Evolutionary conservation across 2,797 vertebrate species (phyloP).

Genomic region (Gobio occitaniae): DNA sequence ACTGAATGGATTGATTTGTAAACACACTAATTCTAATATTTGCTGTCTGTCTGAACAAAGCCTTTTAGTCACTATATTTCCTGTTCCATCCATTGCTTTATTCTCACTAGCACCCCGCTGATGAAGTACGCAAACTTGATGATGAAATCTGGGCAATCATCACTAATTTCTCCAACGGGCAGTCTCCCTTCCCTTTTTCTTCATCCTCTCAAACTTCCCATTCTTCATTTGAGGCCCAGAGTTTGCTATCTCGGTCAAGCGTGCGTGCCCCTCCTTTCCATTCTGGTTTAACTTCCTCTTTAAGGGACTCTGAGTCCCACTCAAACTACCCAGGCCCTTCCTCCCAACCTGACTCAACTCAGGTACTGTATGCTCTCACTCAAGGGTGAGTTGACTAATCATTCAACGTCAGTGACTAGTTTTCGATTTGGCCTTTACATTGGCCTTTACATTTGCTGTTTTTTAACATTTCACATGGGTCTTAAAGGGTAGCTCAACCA

Average conservation of each 20-base stretch:
- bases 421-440: not conserved
- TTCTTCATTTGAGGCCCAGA: constrained; percentile 53
- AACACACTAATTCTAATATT: constrained; percentile 7
- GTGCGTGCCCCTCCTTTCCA: constrained; percentile 63
- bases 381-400: not conserved
- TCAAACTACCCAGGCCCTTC: constrained; percentile 68
- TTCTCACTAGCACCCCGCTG: constrained; percentile 56
- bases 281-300: constrained; percentile 66
- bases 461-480: not conserved
- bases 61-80: constrained; percentile 29
- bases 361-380: constrained; percentile 73
- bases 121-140: constrained; percentile 80
- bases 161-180: constrained; percentile 77
- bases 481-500: not conserved
- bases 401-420: not conserved
- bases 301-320: constrained; percentile 67
- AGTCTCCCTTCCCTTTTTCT: constrained; percentile 58
- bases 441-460: not conserved
- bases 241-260: constrained; percentile 61
- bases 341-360: constrained; percentile 59
- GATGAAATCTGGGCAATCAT: constrained; percentile 88
- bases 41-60: constrained; percentile 7
- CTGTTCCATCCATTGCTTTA: constrained; percentile 32
- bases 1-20: not conserved
- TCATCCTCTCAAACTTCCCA: constrained; percentile 59